These are phyloP conservation scores for Pseudolycoriella hygida DNA, from an alignment of 2,888 invertebrate species.

Conservation along the genomic window DNA sequence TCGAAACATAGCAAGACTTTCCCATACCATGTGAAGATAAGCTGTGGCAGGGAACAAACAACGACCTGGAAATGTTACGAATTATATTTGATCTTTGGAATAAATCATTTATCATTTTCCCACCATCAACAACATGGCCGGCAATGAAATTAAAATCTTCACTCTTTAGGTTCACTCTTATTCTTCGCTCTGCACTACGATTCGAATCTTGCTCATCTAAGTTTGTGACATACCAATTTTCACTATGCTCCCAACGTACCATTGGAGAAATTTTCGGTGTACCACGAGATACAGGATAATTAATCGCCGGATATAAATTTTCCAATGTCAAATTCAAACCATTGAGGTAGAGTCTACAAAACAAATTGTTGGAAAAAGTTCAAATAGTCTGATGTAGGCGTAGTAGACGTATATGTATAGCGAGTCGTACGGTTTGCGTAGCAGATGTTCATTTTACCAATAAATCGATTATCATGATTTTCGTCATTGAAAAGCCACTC, in stretches of 20 bases:
- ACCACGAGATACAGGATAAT: slow-evolving; percentile 69
- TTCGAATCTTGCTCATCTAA: slow-evolving; percentile 44
- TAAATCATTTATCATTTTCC: too few relatives aligned
- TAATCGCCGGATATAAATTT: slow-evolving; percentile 54
- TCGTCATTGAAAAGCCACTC: too few relatives aligned
- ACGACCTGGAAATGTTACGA: slow-evolving; percentile 37
- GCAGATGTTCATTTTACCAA: too few relatives aligned
- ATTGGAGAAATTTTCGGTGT: slow-evolving; percentile 72
- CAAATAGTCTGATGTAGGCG: too few relatives aligned
- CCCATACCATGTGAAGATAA: slow-evolving; percentile 67
- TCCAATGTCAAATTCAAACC: slow-evolving; percentile 60
- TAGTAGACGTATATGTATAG: too few relatives aligned
- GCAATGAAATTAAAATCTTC: slow-evolving; percentile 51
- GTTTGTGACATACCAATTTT: slow-evolving; percentile 56
- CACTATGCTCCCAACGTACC: slow-evolving; percentile 73
- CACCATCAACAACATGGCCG: slow-evolving; percentile 75
- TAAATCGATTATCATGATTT: too few relatives aligned
- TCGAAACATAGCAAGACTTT: slow-evolving; percentile 49
- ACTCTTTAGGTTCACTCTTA: slow-evolving; percentile 34
- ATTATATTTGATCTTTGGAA: too few relatives aligned
- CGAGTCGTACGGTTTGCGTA: too few relatives aligned
- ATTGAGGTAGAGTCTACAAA: not conserved
- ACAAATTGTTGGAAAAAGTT: not conserved
- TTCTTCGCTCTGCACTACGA: slow-evolving; percentile 43
- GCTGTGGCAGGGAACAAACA: slow-evolving; percentile 59